Evolutionary conservation across 2,113 vertebrate genomes (phyloP), one percentile per base, ranked within the genome.

Genomic region (Silurus meridionalis): DNA sequence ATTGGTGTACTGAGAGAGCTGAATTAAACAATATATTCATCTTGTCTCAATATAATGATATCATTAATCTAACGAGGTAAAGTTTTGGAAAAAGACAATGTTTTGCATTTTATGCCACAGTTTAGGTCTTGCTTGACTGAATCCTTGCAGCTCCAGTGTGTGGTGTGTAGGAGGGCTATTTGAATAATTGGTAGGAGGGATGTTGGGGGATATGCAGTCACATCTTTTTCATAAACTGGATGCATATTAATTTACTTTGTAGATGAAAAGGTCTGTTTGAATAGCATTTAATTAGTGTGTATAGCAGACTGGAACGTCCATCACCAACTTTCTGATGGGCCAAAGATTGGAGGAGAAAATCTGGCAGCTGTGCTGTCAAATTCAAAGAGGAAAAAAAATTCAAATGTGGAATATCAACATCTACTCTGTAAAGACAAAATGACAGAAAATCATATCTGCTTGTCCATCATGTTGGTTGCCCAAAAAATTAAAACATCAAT

Each of bases 61-160:
- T 37, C 37, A 37, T 37, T 1, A 2, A 1, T 37, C 37, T 37
- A 37, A n/a, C 14, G 19, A 23, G 37, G 66, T 10, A 3, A 50
- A 1, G 5, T n/a, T 75, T 37, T 14, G 10, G 19, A n/a, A 14
- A 63, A 81, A 15, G 67, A 15, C 37, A 6, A 82, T 17, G 6
- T 11, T 60, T 63, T 37, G 37, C 21, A 50, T 64, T 81, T 82
- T 75, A 21, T 37, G 55, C 69, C 11, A n/a, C 37, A 72, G 69
- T 37, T 75, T 37, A 19, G 15, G 50, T 74, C 71, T 84, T 60
- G 5, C 72, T 64, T 13, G 58, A 48, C 72, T 77, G 58, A 84
- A 52, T 63, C 53, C 19, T 25, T 67, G 81, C 50, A 83, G 61
- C 81, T 71, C 25, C 72, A 19, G 83, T 21, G 23, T 63, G 37